Conservation (phyloP, 2,888 invertebrate species). For the Sclerodermus sp. region DNA sequence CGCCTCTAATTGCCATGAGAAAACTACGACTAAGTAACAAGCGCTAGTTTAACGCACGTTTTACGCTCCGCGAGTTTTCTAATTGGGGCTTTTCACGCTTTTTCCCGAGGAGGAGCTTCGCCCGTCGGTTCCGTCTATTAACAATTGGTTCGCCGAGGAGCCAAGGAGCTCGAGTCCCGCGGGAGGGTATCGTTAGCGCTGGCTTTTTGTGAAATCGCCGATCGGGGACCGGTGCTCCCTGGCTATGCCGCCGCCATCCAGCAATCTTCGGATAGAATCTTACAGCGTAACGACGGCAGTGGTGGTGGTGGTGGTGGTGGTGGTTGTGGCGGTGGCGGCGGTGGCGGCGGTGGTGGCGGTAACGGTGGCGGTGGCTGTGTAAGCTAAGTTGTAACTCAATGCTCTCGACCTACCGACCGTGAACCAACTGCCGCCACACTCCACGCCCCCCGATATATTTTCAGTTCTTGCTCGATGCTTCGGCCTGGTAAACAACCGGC, state of each 20-base stretch:
- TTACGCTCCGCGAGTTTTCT: too few species aligned
- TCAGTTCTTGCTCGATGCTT: constrained; percentile 18
- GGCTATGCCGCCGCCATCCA: constrained; percentile 7
- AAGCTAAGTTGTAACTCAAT: constrained; percentile 36
- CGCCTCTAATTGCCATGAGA: too few species aligned
- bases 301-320: constrained; percentile 20
- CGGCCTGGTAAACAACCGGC: constrained; percentile 18
- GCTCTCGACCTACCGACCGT: constrained; percentile 33
- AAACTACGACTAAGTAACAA: too few species aligned
- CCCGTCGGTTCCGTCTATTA: too few species aligned
- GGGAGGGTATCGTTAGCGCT: too few species aligned
- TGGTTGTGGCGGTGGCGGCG: constrained; percentile 14
- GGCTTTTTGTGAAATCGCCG: too few species aligned
- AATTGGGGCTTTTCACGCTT: too few species aligned
- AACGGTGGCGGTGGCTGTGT: constrained; percentile 21
- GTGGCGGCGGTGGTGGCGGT: constrained; percentile 1
- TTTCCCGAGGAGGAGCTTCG: too few species aligned
- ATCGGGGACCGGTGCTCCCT: too few species aligned
- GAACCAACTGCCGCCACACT: constrained; percentile 28
- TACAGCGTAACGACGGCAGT: constrained; percentile 30
- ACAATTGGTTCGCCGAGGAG: too few species aligned
- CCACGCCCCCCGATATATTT: constrained; percentile 31
- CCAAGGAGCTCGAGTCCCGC: too few species aligned
- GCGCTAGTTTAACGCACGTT: too few species aligned
- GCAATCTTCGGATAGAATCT: constrained; percentile 33